Evolutionary conservation across 1,140 invertebrate species (phyloP), one percentile per base, ranked within the genome.

Genomic region (Lucilia cuprina): DNA sequence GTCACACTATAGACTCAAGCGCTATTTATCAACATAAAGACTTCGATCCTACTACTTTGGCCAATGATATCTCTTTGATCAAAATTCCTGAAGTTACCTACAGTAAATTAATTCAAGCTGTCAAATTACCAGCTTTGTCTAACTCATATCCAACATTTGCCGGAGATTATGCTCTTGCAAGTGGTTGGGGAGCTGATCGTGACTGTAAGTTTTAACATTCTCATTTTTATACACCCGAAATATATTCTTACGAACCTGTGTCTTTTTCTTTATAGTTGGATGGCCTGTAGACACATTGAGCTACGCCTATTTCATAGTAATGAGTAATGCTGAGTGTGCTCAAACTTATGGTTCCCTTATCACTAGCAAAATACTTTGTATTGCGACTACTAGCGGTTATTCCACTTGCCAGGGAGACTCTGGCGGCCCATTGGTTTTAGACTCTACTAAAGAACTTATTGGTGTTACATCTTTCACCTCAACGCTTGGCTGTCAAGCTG

Each of bases 1-100:
- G 90, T 49, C 86, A 89, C 7, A 41, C 41, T 10, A 10, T 41
- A 8, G 10, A 10, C 41, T 7, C 41, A 8, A 41, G 41, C 1
- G 5, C 41, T 10, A 88, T 88, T 70, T 86, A 87, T 85, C 89
- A 92, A n/a, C 92, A 93, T 85, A 84, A 88, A 0, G 88, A 87
- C 35, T 93, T 91, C 91, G 92, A 92, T 84, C 83, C 86, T 12
- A 86, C 87, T 34, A 90, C 88, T 60, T 87, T 92, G 21, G 86
- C 85, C 9, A 88, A 93, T 87, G 93, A 93, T 86, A 92, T 93
- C 84, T 92, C 93, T 2, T 87, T 93, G 75, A 91, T 92, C 47
- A 91, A 86, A 83, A 92, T 93, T 55, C 84, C 91, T 5, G 47
- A 65, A 7, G 85, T 86, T 8, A 82, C 84, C 0, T 87, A 84